Evolutionary conservation across 2,888 invertebrate species (phyloP).

Genomic region (Ormia ochracea): DNA sequence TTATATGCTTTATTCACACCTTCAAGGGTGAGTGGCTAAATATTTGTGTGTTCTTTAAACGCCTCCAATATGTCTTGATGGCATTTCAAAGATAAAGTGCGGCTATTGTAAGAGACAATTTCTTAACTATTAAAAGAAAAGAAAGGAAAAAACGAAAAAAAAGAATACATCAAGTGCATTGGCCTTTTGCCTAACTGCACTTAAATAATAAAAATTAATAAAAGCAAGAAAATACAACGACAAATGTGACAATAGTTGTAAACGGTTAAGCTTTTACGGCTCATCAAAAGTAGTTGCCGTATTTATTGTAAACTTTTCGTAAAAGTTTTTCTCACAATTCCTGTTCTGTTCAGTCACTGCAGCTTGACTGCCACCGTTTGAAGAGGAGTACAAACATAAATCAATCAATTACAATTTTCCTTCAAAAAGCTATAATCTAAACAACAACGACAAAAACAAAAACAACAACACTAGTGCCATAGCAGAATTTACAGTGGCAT

Average conservation of each 20-base stretch:
- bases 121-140: neutral
- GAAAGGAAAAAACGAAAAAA: too few species aligned
- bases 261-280: constrained; percentile 37
- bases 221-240: constrained; percentile 5
- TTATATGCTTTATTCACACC: too few species aligned
- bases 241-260: neutral
- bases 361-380: constrained; percentile 37
- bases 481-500: constrained; percentile 15
- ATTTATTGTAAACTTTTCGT: constrained; percentile 38
- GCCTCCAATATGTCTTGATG: neutral
- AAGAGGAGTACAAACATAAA: constrained; percentile 62
- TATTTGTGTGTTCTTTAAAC: too few species aligned
- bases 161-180: constrained; percentile 38
- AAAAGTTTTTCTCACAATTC: constrained; percentile 18
- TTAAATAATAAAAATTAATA: neutral
- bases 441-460: constrained; percentile 20
- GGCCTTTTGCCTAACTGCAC: constrained; percentile 41
- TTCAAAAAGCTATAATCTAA: constrained; percentile 53
- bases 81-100: neutral
- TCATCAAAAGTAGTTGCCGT: constrained; percentile 49
- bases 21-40: too few species aligned
- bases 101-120: constrained; percentile 3
- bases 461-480: neutral
- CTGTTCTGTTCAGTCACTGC: constrained; percentile 23
- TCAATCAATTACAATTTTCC: constrained; percentile 63